Conservation (phyloP, 2,797 vertebrate species). For the Poecilia wingei region DNA sequence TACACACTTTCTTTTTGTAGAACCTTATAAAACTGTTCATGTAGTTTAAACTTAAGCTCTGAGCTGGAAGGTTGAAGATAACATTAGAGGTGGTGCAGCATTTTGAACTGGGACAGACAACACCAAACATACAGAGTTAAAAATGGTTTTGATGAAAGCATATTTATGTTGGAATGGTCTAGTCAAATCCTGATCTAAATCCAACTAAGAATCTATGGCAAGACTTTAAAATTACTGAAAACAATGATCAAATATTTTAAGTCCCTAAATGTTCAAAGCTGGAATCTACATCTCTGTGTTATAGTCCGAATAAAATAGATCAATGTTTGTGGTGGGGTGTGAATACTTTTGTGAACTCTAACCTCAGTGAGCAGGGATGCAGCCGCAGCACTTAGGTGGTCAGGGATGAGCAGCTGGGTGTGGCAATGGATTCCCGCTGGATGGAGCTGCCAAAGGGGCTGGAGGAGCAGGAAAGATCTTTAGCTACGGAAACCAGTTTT, state of each 20-base stretch:
- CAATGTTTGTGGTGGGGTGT: not conserved
- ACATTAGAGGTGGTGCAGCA: too few species aligned
- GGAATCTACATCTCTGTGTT: not conserved
- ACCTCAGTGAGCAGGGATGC: constrained; percentile 92
- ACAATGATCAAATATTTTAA: not conserved
- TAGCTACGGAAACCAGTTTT: not conserved
- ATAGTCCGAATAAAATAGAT: not conserved
- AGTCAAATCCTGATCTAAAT: not conserved
- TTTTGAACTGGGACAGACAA: not conserved
- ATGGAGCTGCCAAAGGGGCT: constrained; percentile 92
- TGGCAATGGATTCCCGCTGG: constrained; percentile 92
- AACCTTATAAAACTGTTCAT: not conserved
- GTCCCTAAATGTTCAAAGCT: not conserved
- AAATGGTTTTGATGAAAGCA: not conserved
- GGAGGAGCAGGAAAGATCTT: constrained; percentile 33
- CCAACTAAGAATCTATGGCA: too few species aligned
- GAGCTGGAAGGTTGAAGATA: not conserved
- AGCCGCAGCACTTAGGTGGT: constrained; percentile 88
- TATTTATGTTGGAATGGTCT: not conserved
- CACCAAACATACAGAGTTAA: not conserved
- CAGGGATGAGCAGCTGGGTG: constrained; percentile 90
- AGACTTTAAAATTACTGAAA: not conserved
- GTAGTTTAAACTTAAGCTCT: not conserved
- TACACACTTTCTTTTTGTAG: not conserved
- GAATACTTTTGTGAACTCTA: constrained; percentile 3